phyloP scores from a whole-genome alignment of 2,797 vertebrate genomes.

The Sebastes flavidus region DNA sequence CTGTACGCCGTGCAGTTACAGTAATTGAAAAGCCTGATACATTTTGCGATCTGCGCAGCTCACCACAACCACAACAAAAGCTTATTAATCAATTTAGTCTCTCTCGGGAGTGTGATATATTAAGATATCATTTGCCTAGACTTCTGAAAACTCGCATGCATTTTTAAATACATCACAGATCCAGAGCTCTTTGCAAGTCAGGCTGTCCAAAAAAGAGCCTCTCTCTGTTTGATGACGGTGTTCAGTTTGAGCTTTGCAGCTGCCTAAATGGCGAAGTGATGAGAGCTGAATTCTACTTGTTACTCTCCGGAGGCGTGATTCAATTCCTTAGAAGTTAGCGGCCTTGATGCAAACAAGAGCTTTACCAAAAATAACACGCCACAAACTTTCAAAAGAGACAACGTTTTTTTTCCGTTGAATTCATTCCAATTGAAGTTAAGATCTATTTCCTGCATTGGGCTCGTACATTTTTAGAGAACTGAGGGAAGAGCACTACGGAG shows the following conservation, averaged over 20 bases:
- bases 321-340: constrained; percentile 61
- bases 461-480: constrained; percentile 55
- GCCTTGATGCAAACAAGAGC: constrained; percentile 74
- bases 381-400: constrained; percentile 67
- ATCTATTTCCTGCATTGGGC: constrained; percentile 66
- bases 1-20: neutral
- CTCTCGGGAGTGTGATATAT: constrained; percentile 19
- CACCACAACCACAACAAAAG: constrained; percentile 29
- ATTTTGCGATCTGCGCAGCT: constrained; percentile 30
- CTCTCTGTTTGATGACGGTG: constrained; percentile 37
- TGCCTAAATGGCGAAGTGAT: constrained; percentile 63
- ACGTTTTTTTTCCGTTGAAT: constrained; percentile 49
- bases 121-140: constrained; percentile 39
- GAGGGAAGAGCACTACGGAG: constrained; percentile 34
- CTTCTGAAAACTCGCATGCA: constrained; percentile 24
- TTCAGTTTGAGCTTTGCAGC: constrained; percentile 51
- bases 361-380: constrained; percentile 76
- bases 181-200: constrained; percentile 24
- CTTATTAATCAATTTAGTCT: constrained; percentile 32
- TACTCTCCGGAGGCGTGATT: constrained; percentile 65
- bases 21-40: constrained; percentile 39
- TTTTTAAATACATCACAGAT: constrained; percentile 47
- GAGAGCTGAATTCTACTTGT: constrained; percentile 51
- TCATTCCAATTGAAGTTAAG: constrained; percentile 50
- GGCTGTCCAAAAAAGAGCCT: constrained; percentile 33